Evolutionary conservation across 2,113 vertebrate species (phyloP).

Genomic region (Tyto alba): DNA sequence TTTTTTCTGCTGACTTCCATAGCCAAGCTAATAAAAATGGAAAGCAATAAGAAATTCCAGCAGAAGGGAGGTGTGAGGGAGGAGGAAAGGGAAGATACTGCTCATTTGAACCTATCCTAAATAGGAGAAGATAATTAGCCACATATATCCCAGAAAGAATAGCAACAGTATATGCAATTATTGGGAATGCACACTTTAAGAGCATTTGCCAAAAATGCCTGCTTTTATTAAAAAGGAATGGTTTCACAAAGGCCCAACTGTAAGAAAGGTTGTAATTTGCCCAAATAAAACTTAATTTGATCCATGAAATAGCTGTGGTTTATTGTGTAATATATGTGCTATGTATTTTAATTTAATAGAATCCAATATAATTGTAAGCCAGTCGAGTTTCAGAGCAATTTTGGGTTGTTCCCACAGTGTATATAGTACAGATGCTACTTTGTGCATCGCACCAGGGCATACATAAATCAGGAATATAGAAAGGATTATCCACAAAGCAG

Average conservation of each 20-base stretch:
- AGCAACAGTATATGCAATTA: conserved; percentile 10
- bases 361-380: conserved; percentile 82
- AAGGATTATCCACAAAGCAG: conserved; percentile 40
- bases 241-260: conserved; percentile 81
- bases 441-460: not conserved
- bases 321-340: conserved; percentile 87
- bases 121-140: conserved; percentile 28
- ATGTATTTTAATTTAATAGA: conserved; percentile 82
- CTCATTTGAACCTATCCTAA: conserved; percentile 6
- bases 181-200: conserved; percentile 47
- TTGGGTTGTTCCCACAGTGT: conserved; percentile 72
- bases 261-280: conserved; percentile 83
- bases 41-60: conserved; percentile 31
- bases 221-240: conserved; percentile 85
- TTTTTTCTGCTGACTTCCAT: conserved; percentile 3
- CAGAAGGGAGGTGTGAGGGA: not conserved
- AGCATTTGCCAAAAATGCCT: conserved; percentile 75
- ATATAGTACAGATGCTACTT: conserved; percentile 49
- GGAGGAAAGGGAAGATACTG: conserved; percentile 3
- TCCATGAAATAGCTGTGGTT: conserved; percentile 86
- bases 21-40: conserved; percentile 60
- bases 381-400: conserved; percentile 75
- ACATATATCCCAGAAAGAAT: not conserved
- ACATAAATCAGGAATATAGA: not conserved
- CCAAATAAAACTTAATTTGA: conserved; percentile 88